These are phyloP conservation scores for Leucophenga montana DNA, from an alignment of 2,888 invertebrate species.

Conservation along the genomic window DNA sequence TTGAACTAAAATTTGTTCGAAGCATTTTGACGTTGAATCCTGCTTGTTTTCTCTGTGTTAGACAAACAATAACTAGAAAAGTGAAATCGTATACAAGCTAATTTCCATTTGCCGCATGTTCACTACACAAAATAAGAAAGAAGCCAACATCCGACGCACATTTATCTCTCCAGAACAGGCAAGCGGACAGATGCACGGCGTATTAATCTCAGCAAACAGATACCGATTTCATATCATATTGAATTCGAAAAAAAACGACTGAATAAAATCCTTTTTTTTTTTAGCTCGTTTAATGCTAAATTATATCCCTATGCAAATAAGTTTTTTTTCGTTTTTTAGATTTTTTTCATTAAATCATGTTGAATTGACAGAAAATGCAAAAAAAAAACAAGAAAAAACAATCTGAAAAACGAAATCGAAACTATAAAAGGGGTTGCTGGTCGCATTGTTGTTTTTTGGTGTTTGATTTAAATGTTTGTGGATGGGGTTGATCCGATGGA, in stretches of 20 bases:
- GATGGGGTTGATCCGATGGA: slow-evolving; percentile 29
- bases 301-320: slow-evolving; percentile 69
- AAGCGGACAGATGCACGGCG: slow-evolving; percentile 67
- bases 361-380: slow-evolving; percentile 59
- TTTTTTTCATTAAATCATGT: slow-evolving; percentile 67
- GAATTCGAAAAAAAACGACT: slow-evolving; percentile 42
- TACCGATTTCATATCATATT: slow-evolving; percentile 58
- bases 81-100: slow-evolving; percentile 69
- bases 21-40: too few species aligned
- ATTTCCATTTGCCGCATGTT: slow-evolving; percentile 59
- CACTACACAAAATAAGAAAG: slow-evolving; percentile 30
- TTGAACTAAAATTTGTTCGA: too few species aligned
- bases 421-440: slow-evolving; percentile 56
- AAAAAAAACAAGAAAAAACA: slow-evolving; percentile 47
- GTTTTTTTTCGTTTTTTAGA: slow-evolving; percentile 54
- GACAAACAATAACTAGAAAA: slow-evolving; percentile 44
- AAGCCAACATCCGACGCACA: slow-evolving; percentile 38
- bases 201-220: slow-evolving; percentile 71
- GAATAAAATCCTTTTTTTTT: slow-evolving; percentile 59
- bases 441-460: slow-evolving; percentile 47
- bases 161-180: slow-evolving; percentile 35
- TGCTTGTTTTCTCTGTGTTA: background rate
- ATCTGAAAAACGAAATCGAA: slow-evolving; percentile 34
- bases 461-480: slow-evolving; percentile 38
- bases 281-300: slow-evolving; percentile 63